Evolutionary conservation across 2,888 invertebrate species (phyloP), one percentile per base, ranked within the genome.

Genomic region (Hermodice carunculata): DNA sequence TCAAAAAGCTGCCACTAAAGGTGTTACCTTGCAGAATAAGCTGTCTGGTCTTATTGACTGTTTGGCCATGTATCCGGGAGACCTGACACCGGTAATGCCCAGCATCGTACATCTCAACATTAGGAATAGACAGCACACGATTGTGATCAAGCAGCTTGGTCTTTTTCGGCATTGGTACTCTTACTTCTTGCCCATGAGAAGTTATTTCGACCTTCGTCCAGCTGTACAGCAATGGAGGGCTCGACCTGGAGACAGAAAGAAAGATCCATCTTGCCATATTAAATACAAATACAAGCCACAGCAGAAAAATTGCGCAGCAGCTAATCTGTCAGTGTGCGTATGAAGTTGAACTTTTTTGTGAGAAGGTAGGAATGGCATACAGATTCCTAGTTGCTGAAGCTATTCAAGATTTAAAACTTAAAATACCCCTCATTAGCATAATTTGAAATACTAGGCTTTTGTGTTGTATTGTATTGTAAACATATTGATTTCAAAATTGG

Each of bases 91-190:
- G 87, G 82, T 98, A 98, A 84, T 94, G 93, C 5, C 98, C 98
- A 86, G 95, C 93, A 88, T 98, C 97, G 84, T 95, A 95, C n/a
- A 96, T 92, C 62, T 92, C 92, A 0, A 95, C 94, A 79, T 92
- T 91, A 11, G 92, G 93, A 74, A 98, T 92, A 17, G 92, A 91
- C 43, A 98, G 87, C 5, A 97, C 94, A 1, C 98, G 89, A 82
- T 94, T 93, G 84, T 91, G 95, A 82, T 92, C 95, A 52, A 89
- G 89, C 2, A 92, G 87, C 67, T 89, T 88, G 0, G 94, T 90
- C 74, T 91, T 91, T 69, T 91, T 89, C 3, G 97, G 96, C 58
- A 97, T 87, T 0, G 71, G 65, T 14, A 71, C 22, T 44, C 48
- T 6, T n/a, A n/a, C n/a, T n/a, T n/a, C n/a, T n/a, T n/a, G n/a